A percentile compares a stretch with the other conserved stretches of the same genome.
These are phyloP conservation scores for Orthosia gothica DNA, from an alignment of 2,888 invertebrate species.

Conservation along the genomic window DNA sequence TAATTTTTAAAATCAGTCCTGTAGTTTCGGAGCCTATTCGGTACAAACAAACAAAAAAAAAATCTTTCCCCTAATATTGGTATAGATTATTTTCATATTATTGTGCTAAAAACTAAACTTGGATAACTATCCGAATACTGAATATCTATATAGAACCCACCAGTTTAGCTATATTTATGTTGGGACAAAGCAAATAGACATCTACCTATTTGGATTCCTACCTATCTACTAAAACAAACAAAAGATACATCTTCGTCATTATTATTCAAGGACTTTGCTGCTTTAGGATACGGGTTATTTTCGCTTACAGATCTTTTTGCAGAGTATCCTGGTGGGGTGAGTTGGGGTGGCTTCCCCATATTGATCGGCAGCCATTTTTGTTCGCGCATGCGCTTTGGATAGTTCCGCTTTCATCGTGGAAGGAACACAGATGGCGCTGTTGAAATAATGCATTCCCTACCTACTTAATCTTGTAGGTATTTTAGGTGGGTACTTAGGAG, in stretches of 20 bases:
- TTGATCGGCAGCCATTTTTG: conserved; percentile 90
- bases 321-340: conserved; percentile 76
- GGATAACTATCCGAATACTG: not conserved
- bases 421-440: conserved; percentile 85
- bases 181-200: conserved; percentile 48
- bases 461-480: conserved; percentile 20
- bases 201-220: conserved; percentile 63
- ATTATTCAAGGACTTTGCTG: conserved; percentile 68
- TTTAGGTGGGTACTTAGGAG: not conserved
- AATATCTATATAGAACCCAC: not conserved
- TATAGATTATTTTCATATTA: not conserved
- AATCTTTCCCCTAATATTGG: no score
- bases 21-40: no score
- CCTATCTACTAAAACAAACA: conserved; percentile 76
- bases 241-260: conserved; percentile 80
- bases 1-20: no score
- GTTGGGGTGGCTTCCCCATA: conserved; percentile 84
- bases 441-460: conserved; percentile 44
- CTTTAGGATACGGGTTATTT: conserved; percentile 68
- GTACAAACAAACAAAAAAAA: no score
- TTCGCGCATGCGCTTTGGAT: conserved; percentile 81
- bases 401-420: conserved; percentile 67
- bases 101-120: not conserved
- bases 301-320: conserved; percentile 63
- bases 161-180: conserved; percentile 4